These are phyloP conservation scores for Cheumatopsyche charites DNA, from an alignment of 1,140 invertebrate genomes.

Conservation along the genomic window DNA sequence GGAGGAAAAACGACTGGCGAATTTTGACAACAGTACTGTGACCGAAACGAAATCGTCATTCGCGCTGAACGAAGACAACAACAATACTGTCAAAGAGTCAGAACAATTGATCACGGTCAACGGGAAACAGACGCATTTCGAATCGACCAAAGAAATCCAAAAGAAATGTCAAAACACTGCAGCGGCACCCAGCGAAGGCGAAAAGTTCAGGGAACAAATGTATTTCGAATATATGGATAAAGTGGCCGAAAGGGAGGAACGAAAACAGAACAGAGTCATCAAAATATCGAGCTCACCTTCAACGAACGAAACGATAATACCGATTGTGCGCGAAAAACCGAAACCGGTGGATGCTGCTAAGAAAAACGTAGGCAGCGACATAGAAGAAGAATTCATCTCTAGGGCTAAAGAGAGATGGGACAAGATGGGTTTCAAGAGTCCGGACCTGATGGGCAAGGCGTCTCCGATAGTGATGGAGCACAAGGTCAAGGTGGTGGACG, in stretches of 20 bases:
- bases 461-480: conserved; percentile 61
- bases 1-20: conserved; percentile 59
- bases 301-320: conserved; percentile 2
- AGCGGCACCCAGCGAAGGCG: conserved; percentile 62
- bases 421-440: conserved; percentile 66
- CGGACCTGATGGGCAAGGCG: conserved; percentile 61
- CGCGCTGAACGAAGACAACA: conserved; percentile 46
- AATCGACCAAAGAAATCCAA: conserved; percentile 49
- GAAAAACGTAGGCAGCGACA: conserved; percentile 49
- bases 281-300: conserved; percentile 65
- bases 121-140: conserved; percentile 48
- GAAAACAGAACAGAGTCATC: conserved; percentile 77
- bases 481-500: conserved; percentile 66
- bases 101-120: conserved; percentile 48
- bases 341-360: conserved; percentile 1
- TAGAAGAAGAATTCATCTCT: conserved; percentile 74
- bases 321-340: background rate
- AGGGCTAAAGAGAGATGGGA: conserved; percentile 67
- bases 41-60: conserved; percentile 44
- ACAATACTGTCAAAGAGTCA: conserved; percentile 53
- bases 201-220: conserved; percentile 77
- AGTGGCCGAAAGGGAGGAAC: conserved; percentile 76
- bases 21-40: conserved; percentile 23
- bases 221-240: conserved; percentile 82
- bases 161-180: conserved; percentile 49